Evolutionary conservation across 1,140 invertebrate genomes (phyloP), one percentile per base, ranked within the genome.

Genomic region (Brachionus paranguensis): DNA sequence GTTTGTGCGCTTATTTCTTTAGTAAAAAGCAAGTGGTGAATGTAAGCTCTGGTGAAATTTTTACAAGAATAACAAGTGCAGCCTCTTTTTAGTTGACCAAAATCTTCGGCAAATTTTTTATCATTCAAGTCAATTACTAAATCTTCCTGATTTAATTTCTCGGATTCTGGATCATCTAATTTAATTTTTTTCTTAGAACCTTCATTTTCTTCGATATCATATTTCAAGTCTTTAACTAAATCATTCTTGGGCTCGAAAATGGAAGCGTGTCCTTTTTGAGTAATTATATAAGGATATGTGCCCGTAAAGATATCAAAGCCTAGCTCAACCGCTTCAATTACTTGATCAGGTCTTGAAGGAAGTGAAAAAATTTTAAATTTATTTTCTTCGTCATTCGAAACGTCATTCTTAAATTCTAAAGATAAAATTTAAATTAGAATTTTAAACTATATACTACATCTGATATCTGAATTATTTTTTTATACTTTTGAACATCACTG

Each of bases 281-380:
- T 81, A 1, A 81, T 60, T 24, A 81, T 20, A 12, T 65, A 60
- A 3, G 78, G 41, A 83, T 83, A 83, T 20, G 60, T 17, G 10
- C 81, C 81, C 2, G 81, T 68, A 55, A 83, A 83, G 10, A 83
- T 53, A 27, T 83, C 81, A 55, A 83, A 70, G 12, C 81, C 81
- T 10, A 83, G 60, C 12, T 83, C 81, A 41, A 83, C 60, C 11
- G 60, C 81, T 53, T 68, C 60, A 45, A 83, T 33, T 12, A 83
- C 64, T 37, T 83, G 60, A 53, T 68, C 81, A 45, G 81, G 81
- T 33, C 81, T 37, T 12, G 60, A 7, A 7, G 60, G 64, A 17
- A 83, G 41, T 29, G 81, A 45, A 64, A 81, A 68, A 3, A 68
- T 27, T 81, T 68, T 43, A 60, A n/a, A 68, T 45, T 27, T 76